Evolutionary conservation across 2,888 invertebrate genomes (phyloP).

Genomic region (Metopia argyrocephala): DNA sequence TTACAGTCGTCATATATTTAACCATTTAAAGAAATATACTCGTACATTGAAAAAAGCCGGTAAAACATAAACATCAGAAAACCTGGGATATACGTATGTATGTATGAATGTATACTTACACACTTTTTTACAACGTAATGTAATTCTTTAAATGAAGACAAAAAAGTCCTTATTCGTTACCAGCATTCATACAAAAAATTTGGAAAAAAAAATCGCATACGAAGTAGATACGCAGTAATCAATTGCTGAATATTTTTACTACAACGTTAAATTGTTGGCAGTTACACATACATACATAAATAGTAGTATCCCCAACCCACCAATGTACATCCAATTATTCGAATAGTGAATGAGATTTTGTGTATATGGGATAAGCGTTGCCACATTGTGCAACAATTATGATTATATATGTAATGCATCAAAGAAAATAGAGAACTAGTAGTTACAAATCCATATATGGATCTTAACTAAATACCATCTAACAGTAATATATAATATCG

Average conservation of each 20-base stretch:
- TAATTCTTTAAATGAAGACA: not conserved
- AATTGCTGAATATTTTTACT: slow-evolving; percentile 57
- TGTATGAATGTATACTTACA: slow-evolving; percentile 4
- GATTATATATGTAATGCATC: too few species aligned
- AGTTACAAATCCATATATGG: too few species aligned
- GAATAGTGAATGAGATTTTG: slow-evolving; percentile 29
- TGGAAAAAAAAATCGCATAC: slow-evolving; percentile 38
- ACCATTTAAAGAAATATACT: too few species aligned
- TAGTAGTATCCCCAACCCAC: slow-evolving; percentile 23
- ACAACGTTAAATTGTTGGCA: slow-evolving; percentile 16
- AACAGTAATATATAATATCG: too few species aligned
- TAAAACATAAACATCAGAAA: slow-evolving; percentile 48
- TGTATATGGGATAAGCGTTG: slow-evolving; percentile 3
- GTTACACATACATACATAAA: slow-evolving; percentile 35
- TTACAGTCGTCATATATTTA: too few species aligned
- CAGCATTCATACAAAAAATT: slow-evolving; percentile 16
- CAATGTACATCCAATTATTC: not conserved
- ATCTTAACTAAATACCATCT: too few species aligned
- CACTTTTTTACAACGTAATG: slow-evolving; percentile 30
- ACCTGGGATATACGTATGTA: not conserved
- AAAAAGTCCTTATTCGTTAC: not conserved
- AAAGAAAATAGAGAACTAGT: too few species aligned
- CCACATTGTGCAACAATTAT: slow-evolving; percentile 30
- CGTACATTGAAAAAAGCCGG: slow-evolving; percentile 52
- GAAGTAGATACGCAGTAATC: slow-evolving; percentile 57